Percentiles rank a stretch among this genome's conserved stretches.
These are phyloP conservation scores for Tiliacea aurago DNA, from an alignment of 2,888 invertebrate genomes.

Conservation along the genomic window DNA sequence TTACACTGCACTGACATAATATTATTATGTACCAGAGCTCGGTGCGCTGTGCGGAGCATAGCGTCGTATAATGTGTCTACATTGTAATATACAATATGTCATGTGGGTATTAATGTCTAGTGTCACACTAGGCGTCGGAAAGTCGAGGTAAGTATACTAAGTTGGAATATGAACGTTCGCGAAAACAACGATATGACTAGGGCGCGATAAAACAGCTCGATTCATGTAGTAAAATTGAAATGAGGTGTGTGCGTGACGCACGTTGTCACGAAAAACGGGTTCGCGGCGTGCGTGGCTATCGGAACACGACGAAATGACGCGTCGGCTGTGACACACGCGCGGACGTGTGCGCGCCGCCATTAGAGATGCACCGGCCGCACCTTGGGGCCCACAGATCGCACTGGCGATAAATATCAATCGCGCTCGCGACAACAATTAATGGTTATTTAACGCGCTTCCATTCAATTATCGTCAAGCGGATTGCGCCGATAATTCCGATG, in stretches of 20 bases:
- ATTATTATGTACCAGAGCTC: slow-evolving; percentile 68
- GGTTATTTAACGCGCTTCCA: slow-evolving; percentile 86
- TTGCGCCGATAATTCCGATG: slow-evolving; percentile 84
- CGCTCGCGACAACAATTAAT: slow-evolving; percentile 84
- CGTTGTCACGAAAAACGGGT: slow-evolving; percentile 78
- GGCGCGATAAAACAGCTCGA: slow-evolving; percentile 70
- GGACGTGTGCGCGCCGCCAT: slow-evolving; percentile 61
- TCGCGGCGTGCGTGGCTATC: slow-evolving; percentile 70
- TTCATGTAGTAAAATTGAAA: slow-evolving; percentile 77
- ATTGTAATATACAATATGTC: slow-evolving; percentile 70
- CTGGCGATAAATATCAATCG: slow-evolving; percentile 81
- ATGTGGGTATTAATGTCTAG: slow-evolving; percentile 71
- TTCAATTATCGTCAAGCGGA: slow-evolving; percentile 86
- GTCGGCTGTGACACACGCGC: slow-evolving; percentile 63
- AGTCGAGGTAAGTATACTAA: slow-evolving; percentile 65
- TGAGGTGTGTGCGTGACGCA: slow-evolving; percentile 79
- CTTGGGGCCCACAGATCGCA: slow-evolving; percentile 69
- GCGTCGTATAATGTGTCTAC: slow-evolving; percentile 72
- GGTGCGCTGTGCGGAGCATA: slow-evolving; percentile 62
- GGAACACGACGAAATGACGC: slow-evolving; percentile 72
- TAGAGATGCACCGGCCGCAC: slow-evolving; percentile 67
- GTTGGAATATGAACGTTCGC: slow-evolving; percentile 64
- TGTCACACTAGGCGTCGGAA: slow-evolving; percentile 70
- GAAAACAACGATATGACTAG: slow-evolving; percentile 70
- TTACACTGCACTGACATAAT: slow-evolving; percentile 73